Percentiles rank a stretch among this genome's conserved stretches.
Conservation (phyloP, 2,797 vertebrate species). For the Streptopelia turtur region DNA sequence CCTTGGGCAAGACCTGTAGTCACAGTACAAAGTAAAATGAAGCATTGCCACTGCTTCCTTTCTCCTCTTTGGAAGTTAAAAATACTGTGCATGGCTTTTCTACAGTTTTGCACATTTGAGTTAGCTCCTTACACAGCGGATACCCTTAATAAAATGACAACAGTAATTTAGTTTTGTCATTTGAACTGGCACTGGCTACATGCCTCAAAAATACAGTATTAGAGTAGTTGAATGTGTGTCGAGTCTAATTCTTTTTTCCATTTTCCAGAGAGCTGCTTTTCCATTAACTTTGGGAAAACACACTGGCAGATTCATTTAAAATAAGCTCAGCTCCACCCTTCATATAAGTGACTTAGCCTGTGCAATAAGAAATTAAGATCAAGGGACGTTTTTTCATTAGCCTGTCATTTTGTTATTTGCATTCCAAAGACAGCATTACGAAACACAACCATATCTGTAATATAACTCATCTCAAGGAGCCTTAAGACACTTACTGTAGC, state of each 20-base stretch:
- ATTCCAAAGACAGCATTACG: constrained; percentile 85
- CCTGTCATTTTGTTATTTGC: constrained; percentile 94
- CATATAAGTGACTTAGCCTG: constrained; percentile 90
- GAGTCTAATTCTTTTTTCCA: constrained; percentile 99
- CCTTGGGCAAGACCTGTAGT: constrained; percentile 85
- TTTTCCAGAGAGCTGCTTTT: constrained; percentile 99
- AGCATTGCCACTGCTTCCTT: constrained; percentile 81
- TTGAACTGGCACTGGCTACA: constrained; percentile 90
- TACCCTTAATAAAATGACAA: constrained; percentile 99
- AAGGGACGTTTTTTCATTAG: constrained; percentile 96
- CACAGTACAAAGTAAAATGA: constrained; percentile 84
- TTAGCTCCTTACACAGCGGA: constrained; percentile 93
- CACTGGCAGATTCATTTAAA: constrained; percentile 99
- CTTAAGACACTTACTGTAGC: constrained; percentile 89
- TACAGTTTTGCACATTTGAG: constrained; percentile 91
- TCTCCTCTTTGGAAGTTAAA: constrained; percentile 84
- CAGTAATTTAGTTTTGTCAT: constrained; percentile 99
- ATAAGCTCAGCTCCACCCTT: constrained; percentile 96
- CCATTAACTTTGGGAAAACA: constrained; percentile 98
- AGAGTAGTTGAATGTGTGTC: constrained; percentile 94
- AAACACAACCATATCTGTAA: constrained; percentile 85
- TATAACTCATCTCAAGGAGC: constrained; percentile 93
- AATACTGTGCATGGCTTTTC: constrained; percentile 89
- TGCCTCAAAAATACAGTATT: constrained; percentile 99
- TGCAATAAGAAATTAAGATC: constrained; percentile 99